Conservation (phyloP, 2,113 vertebrate species). For the Collichthys lucidus region DNA sequence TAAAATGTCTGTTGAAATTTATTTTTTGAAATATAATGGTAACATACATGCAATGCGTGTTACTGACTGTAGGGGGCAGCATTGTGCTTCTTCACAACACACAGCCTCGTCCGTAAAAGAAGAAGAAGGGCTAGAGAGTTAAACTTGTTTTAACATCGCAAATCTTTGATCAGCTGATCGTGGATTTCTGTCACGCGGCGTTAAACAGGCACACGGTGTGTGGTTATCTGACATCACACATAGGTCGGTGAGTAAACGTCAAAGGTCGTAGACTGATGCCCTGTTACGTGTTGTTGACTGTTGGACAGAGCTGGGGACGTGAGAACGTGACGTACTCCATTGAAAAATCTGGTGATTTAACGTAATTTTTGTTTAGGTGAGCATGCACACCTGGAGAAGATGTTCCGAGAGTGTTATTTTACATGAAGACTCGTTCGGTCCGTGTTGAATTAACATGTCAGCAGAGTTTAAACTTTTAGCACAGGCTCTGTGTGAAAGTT, state of each 20-base stretch:
- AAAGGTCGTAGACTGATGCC: background rate
- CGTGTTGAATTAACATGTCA: background rate
- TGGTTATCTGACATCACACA: background rate
- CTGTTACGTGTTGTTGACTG: background rate
- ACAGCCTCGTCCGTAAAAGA: background rate
- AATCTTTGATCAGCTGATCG: background rate
- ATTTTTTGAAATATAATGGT: background rate
- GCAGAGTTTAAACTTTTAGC: background rate
- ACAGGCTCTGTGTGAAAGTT: background rate
- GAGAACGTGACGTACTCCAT: background rate
- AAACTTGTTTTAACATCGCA: background rate
- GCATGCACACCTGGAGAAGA: background rate
- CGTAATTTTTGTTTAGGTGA: background rate
- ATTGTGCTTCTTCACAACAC: accelerated
- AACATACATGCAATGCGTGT: background rate
- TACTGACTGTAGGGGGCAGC: conserved; percentile 6
- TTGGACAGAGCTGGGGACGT: background rate
- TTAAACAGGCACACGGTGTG: accelerated
- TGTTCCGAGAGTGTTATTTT: background rate
- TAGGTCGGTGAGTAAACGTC: conserved; percentile 32
- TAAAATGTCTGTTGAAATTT: too few relatives aligned
- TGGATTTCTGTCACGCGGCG: background rate
- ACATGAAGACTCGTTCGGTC: background rate
- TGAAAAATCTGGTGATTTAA: conserved; percentile 16
- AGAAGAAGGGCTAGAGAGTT: background rate